A percentile compares a stretch with the other conserved stretches of the same genome.
Conservation (phyloP, 2,113 vertebrate species). For the Gymnogyps californianus region DNA sequence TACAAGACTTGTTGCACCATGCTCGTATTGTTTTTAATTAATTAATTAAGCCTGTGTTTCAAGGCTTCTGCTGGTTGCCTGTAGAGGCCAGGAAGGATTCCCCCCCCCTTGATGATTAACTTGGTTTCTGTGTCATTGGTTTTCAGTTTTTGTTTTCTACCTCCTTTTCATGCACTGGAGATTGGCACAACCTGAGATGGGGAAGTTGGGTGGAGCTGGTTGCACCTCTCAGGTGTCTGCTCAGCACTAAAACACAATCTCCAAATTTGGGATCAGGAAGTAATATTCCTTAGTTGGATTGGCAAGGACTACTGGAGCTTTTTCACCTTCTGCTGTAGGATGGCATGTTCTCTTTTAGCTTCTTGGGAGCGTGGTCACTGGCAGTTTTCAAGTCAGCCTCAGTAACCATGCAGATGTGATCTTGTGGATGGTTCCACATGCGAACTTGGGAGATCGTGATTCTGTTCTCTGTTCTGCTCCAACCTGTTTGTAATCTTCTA, state of each 20-base stretch:
- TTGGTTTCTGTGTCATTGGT: conserved; percentile 28
- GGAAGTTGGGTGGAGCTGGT: conserved; percentile 1
- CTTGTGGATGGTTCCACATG: not conserved
- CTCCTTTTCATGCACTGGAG: not conserved
- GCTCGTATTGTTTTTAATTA: not conserved
- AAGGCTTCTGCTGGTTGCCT: conserved; percentile 8
- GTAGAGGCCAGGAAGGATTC: not conserved
- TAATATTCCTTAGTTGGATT: not conserved
- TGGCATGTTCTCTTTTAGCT: not conserved
- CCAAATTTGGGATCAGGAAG: not conserved
- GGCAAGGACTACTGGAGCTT: not conserved
- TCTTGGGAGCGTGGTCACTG: not conserved
- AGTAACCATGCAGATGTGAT: not conserved
- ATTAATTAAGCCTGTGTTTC: conserved; percentile 20
- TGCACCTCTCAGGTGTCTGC: not conserved
- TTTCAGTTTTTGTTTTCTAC: conserved; percentile 48
- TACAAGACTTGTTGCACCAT: conserved; percentile 36
- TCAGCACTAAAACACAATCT: not conserved
- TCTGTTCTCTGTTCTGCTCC: not conserved
- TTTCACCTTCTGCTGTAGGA: not conserved
- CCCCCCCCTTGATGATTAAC: not conserved
- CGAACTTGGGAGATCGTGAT: accelerated
- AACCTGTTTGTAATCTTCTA: not conserved
- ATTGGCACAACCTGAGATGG: not conserved
- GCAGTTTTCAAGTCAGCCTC: not conserved